phyloP scores from a whole-genome alignment of 30 jellyfish, hydroid and myxozoan genomes.

The Cassiopea xamachana region DNA sequence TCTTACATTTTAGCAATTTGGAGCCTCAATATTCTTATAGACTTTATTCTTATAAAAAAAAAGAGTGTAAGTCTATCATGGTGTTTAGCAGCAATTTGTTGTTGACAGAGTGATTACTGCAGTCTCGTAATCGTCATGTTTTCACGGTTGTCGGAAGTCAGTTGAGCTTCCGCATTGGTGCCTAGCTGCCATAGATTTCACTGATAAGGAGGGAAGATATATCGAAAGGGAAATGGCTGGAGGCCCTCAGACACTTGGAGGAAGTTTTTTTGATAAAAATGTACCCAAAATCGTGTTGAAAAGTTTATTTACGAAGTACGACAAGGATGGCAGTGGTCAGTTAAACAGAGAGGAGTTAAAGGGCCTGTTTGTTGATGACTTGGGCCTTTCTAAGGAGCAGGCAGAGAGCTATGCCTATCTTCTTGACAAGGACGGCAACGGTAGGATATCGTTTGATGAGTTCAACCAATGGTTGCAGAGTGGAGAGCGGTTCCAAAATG shows the following conservation, averaged over 20 bases:
- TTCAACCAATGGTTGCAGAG: constrained; percentile 93
- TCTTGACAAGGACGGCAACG: constrained; percentile 94
- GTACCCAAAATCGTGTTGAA: constrained; percentile 80
- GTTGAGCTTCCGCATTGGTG: no score
- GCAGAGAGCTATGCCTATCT: constrained; percentile 86
- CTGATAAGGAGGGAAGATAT: neutral
- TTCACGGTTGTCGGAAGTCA: no score
- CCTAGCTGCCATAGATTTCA: neutral
- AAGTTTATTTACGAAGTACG: constrained; percentile 91
- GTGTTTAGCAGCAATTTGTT: no score
- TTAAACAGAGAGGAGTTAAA: constrained; percentile 67
- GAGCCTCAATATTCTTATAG: no score
- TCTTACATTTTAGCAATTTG: no score
- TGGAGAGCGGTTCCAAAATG: constrained; percentile 86
- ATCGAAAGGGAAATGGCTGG: constrained; percentile 2
- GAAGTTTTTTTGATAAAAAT: constrained; percentile 82
- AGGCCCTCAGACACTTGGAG: constrained; percentile 37
- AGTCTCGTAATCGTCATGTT: no score
- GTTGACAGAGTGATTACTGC: no score
- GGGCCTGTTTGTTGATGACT: constrained; percentile 82
- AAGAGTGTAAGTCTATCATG: no score
- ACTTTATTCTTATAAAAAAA: no score
- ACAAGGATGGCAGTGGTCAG: constrained; percentile 87
- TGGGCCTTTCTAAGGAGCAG: constrained; percentile 88
- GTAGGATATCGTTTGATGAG: constrained; percentile 82